Percentiles rank a stretch among this genome's conserved stretches.
These are phyloP conservation scores for Campylomormyrus numenius DNA, from an alignment of 2,113 vertebrate species.

Conservation along the genomic window DNA sequence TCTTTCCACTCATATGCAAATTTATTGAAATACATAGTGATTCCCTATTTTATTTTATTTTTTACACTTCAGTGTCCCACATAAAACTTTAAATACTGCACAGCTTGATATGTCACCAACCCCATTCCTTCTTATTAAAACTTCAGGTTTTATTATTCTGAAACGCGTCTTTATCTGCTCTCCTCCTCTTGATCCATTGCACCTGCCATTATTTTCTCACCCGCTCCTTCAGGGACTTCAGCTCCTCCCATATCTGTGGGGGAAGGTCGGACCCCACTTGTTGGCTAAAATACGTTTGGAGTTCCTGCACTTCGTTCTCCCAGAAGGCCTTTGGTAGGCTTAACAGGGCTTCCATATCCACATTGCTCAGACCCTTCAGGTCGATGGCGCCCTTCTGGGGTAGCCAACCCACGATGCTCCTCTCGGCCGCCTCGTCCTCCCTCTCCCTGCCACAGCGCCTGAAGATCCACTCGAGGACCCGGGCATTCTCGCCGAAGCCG, in stretches of 20 bases:
- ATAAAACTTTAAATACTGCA: background rate
- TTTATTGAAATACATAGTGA: background rate
- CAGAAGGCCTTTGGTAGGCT: slow-evolving; percentile 65
- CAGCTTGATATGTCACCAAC: background rate
- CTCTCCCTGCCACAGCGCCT: slow-evolving; percentile 55
- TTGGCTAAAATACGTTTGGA: slow-evolving; percentile 74
- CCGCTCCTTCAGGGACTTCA: slow-evolving; percentile 68
- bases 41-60: background rate
- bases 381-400: slow-evolving; percentile 60
- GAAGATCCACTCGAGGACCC: slow-evolving; percentile 97
- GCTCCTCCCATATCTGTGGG: slow-evolving; percentile 66
- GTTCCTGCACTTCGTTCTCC: slow-evolving; percentile 67
- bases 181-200: background rate
- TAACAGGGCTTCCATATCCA: slow-evolving; percentile 58
- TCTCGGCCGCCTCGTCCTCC: slow-evolving; percentile 68
- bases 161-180: slow-evolving; percentile 22
- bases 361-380: slow-evolving; percentile 47
- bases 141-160: slow-evolving; percentile 21
- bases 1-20: background rate
- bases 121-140: background rate
- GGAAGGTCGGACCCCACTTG: slow-evolving; percentile 80
- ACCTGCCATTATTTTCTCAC: slow-evolving; percentile 54
- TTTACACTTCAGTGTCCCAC: background rate
- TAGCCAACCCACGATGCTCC: slow-evolving; percentile 63
- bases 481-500: slow-evolving; percentile 45